Conservation (phyloP, 2,113 vertebrate species). For the Oreochromis aureus region DNA sequence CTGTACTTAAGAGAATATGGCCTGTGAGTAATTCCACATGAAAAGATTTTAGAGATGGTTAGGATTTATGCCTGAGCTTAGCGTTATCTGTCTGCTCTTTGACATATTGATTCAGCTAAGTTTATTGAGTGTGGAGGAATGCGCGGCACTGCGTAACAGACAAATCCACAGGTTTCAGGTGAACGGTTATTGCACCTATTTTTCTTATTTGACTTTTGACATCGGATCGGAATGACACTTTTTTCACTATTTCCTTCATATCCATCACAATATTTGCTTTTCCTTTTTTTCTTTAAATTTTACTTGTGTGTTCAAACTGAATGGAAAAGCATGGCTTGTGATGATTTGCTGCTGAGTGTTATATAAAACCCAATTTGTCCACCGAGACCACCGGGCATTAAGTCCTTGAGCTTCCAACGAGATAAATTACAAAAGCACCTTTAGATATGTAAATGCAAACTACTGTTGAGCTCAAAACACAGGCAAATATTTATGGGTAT, state of each 20-base stretch:
- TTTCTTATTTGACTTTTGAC: not conserved
- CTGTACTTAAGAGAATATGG: slow-evolving; percentile 63
- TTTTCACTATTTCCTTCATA: not conserved
- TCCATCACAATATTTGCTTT: not conserved
- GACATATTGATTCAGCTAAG: slow-evolving; percentile 62
- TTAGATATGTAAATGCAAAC: slow-evolving; percentile 63
- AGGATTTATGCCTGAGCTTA: slow-evolving; percentile 67
- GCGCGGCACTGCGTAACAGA: slow-evolving; percentile 25
- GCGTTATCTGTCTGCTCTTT: slow-evolving; percentile 60
- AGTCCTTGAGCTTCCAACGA: not conserved
- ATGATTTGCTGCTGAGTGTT: slow-evolving; percentile 16
- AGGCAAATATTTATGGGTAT: slow-evolving; percentile 69
- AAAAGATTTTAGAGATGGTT: slow-evolving; percentile 58
- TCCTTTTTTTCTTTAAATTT: not conserved
- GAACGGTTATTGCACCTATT: not conserved
- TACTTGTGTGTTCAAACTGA: not conserved
- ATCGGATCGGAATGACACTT: not conserved
- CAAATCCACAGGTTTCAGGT: slow-evolving; percentile 18
- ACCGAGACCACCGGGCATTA: slow-evolving; percentile 23
- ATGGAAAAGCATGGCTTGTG: not conserved
- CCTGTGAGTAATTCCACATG: slow-evolving; percentile 58
- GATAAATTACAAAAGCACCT: slow-evolving; percentile 58
- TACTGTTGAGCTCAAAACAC: slow-evolving; percentile 45
- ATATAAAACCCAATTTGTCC: slow-evolving; percentile 6
- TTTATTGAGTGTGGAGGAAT: slow-evolving; percentile 73